Base-by-base conservation (phyloP, 2,113 vertebrate genomes). In the Ramphastos sulfuratus region DNA sequence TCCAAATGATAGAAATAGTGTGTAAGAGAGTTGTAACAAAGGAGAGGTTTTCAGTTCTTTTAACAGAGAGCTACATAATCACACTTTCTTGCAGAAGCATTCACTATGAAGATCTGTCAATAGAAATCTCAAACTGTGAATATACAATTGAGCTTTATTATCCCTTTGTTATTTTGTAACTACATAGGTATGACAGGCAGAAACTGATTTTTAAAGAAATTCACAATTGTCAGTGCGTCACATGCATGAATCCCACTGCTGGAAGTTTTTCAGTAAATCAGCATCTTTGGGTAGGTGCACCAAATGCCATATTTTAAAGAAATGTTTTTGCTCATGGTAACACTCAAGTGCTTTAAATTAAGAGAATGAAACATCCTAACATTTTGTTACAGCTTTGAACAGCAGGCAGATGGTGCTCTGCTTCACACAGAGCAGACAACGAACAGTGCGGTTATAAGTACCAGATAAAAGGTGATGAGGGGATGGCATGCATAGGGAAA, bases 111-210 rank as follows among this genome's bases (percentile, higher is more conserved):
- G 96, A 97, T 97, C 97, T 97, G 97, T 98, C 98, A 98, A 98
- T 98, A 98, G 98, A 97, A 97, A 97, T 97, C 97, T 98, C 98
- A 98, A 98, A 98, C 98, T 98, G 98, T 97, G 98, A 97, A 98
- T 98, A 98, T 97, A 98, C 97, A 98, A 98, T 98, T 97, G 98
- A 92, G 94, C 96, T 98, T 98, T 98, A 98, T 98, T 98, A 97
- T 98, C 95, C 92, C 90, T 97, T 98, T 98, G 96, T 98, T 98
- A 98, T 98, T 98, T 98, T 97, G 96, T 98, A 98, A 98, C 97
- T 98, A 94, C 97, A 98, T 98, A 99, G 99, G 99, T 99, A 99
- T 98, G 99, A 99, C 98, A 98, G 99, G 97, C 98, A 99, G 96
- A 99, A 98, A 96, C 97, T 98, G 85, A 97, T 97, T 77, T 97